These are phyloP conservation scores for Tenodera sinensis DNA, from an alignment of 2,888 invertebrate species.

Conservation along the genomic window DNA sequence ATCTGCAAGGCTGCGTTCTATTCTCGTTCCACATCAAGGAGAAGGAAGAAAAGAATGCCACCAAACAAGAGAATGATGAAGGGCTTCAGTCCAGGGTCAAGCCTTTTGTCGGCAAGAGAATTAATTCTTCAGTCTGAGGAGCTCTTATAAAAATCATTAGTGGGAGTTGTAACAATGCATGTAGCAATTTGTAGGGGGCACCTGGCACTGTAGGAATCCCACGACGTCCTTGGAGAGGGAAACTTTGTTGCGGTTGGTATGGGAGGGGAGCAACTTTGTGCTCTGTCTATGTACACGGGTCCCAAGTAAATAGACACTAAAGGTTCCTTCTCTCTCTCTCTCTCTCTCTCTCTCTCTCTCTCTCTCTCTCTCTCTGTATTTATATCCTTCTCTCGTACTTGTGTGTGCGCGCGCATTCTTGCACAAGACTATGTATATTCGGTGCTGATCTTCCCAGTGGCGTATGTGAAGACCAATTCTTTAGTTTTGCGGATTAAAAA, in stretches of 20 bases:
- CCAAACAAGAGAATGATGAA: neutral
- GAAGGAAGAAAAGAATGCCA: neutral
- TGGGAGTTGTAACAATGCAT: neutral
- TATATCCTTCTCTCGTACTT: too few species aligned
- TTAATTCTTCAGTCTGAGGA: neutral
- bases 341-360: too few species aligned
- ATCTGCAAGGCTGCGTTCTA: neutral
- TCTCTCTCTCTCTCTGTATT: too few species aligned
- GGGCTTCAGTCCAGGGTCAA: neutral
- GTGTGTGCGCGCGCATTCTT: too few species aligned
- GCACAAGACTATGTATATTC: too few species aligned
- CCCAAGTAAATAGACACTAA: neutral
- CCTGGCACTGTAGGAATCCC: neutral
- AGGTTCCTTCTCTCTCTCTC: neutral
- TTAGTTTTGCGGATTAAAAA: too few species aligned
- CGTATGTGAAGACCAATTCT: too few species aligned
- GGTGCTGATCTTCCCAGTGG: too few species aligned
- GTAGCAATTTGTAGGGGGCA: neutral
- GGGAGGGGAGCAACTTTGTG: neutral
- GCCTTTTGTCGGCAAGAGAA: neutral
- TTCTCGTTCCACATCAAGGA: neutral
- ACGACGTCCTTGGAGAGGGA: neutral
- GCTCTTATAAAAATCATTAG: neutral
- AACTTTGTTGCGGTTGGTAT: too few species aligned
- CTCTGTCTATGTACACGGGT: neutral